Percentiles rank a stretch among this genome's conserved stretches.
These are phyloP conservation scores for Nephrotoma appendiculata DNA, from an alignment of 2,888 invertebrate genomes.

Conservation along the genomic window DNA sequence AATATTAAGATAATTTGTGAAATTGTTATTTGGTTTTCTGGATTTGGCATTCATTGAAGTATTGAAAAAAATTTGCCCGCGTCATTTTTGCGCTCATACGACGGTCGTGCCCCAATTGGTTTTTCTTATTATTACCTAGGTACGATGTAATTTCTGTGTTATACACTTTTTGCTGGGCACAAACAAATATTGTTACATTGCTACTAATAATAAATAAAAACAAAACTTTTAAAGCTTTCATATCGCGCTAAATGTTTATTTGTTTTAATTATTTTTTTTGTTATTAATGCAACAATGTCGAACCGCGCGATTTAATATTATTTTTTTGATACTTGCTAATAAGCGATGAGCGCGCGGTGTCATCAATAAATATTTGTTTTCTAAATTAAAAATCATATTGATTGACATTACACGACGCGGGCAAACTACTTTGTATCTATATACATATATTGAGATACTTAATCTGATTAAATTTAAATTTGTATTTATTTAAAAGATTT, in stretches of 20 bases:
- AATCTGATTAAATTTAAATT: background rate
- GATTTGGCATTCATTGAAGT: background rate
- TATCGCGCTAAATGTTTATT: background rate
- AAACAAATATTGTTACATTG: background rate
- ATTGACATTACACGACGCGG: background rate
- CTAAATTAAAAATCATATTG: background rate
- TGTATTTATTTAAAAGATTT: background rate
- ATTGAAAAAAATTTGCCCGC: background rate
- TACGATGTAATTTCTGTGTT: background rate
- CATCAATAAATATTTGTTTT: background rate
- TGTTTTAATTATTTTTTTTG: background rate
- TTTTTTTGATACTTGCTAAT: background rate
- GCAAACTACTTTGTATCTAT: background rate
- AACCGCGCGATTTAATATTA: background rate
- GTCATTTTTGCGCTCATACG: background rate
- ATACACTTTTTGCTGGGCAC: background rate
- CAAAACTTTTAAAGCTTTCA: background rate
- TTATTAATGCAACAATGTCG: background rate
- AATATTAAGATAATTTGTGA: background rate
- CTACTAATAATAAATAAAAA: background rate
- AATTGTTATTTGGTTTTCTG: background rate
- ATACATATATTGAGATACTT: background rate
- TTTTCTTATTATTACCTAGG: background rate
- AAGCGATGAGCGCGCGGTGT: background rate
- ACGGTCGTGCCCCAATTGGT: background rate